Evolutionary conservation across 1,140 invertebrate genomes (phyloP), one percentile per base, ranked within the genome.

Genomic region (Sarcophaga bullata): DNA sequence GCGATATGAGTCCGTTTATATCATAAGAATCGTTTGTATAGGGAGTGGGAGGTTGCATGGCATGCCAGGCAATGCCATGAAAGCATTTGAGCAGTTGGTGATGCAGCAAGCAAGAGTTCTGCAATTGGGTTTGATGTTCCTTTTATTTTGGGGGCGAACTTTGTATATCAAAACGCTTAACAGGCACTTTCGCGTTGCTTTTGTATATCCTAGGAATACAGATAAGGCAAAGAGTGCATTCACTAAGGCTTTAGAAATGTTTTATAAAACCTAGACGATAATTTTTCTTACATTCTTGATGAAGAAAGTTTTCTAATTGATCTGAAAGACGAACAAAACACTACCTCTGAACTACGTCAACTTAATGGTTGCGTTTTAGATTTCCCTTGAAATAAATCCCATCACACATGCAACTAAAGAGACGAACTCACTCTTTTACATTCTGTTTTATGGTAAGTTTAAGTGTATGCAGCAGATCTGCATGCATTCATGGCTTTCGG

Each of bases 1-100:
- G 62, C 62, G 62, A 68, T 68, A 68, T 68, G 17, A 68, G 17
- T 68, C 62, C 62, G 19, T 68, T 68, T 19, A 62, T 68, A 68
- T 58, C n/a, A 6, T 58, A 58, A 15, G n/a, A n/a, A n/a, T 15
- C 11, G 52, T 58, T 13, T 68, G 62, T 68, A n/a, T n/a, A n/a
- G n/a, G n/a, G n/a, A n/a, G n/a, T n/a, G n/a, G n/a, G n/a, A n/a
- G n/a, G 11, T 8, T 50, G 6, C 49, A 6, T 50, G 49, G 6
- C 49, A 6, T 50, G 11, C 11, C 6, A 11, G 6, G 62, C 62
- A 68, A 17, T 68, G n/a, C 15, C 6, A 68, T 17, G 6, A 68
- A 68, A 68, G 62, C 19, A 68, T n/a, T n/a, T 68, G 62, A 68
- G 62, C 19, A 68, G 3, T 68, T 68, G 17, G n/a, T n/a, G n/a